These are phyloP conservation scores for Barypeithes pellucidus DNA, from an alignment of 2,888 invertebrate genomes.

Conservation along the genomic window DNA sequence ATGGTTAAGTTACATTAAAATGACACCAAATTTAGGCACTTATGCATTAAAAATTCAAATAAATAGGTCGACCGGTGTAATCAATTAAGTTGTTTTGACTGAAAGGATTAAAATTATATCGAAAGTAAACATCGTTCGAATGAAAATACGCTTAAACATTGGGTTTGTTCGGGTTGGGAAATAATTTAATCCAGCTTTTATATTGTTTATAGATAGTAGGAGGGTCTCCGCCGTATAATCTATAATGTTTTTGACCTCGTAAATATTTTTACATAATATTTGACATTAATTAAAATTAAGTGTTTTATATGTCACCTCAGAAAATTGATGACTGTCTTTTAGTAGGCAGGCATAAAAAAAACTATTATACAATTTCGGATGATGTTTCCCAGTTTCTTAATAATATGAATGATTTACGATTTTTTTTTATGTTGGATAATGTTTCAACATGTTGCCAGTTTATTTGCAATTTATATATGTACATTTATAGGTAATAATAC, in stretches of 20 bases:
- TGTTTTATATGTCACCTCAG: conserved; percentile 15
- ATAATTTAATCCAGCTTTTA: conserved; percentile 5
- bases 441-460: not conserved
- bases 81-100: not conserved
- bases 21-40: too few relatives aligned
- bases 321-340: conserved; percentile 16
- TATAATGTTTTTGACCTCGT: conserved; percentile 11
- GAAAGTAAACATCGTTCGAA: not conserved
- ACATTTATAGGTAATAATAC: too few relatives aligned
- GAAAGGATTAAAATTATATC: not conserved
- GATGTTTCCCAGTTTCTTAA: not conserved
- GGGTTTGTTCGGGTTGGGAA: too few relatives aligned
- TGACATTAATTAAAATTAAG: conserved; percentile 3
- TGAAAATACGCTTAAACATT: not conserved
- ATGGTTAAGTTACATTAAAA: too few relatives aligned
- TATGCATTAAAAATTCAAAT: too few relatives aligned
- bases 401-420: not conserved
- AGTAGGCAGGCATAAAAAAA: not conserved
- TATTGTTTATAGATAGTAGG: conserved; percentile 7
- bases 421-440: not conserved
- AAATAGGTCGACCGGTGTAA: too few relatives aligned
- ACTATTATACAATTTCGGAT: conserved; percentile 1
- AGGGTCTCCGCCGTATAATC: not conserved
- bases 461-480: not conserved
- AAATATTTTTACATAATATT: conserved; percentile 17